Evolutionary conservation across 2,113 vertebrate genomes (phyloP).

Genomic region (Carlito syrichta): DNA sequence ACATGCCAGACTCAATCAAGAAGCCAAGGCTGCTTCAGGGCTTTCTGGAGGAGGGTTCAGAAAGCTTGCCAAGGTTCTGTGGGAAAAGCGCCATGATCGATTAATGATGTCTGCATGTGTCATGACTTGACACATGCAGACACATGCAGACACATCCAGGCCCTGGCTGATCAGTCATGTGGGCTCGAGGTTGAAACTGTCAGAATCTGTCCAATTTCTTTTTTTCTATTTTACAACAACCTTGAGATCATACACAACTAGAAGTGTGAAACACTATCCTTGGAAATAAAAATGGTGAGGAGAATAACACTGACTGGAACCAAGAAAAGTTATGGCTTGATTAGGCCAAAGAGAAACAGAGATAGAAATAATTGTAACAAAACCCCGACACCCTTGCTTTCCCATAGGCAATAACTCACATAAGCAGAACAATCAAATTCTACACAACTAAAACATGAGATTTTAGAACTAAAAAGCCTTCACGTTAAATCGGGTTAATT

Average conservation of each 20-base stretch:
- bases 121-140: not conserved
- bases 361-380: not conserved
- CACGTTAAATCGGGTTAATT: not conserved
- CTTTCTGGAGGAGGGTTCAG: not conserved
- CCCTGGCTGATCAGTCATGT: not conserved
- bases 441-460: not conserved
- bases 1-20: not conserved
- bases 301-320: not conserved
- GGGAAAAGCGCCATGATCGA: not conserved
- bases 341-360: not conserved
- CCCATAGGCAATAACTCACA: not conserved
- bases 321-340: not conserved
- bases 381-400: not conserved
- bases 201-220: not conserved
- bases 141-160: too few species aligned
- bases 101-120: slow-evolving; percentile 40
- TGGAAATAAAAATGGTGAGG: not conserved
- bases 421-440: not conserved
- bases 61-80: not conserved
- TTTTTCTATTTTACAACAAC: not conserved
- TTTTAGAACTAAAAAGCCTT: not conserved
- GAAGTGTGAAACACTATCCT: not conserved
- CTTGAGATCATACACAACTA: not conserved
- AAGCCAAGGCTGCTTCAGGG: not conserved
- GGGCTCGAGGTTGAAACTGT: not conserved